Evolutionary conservation across 2,797 vertebrate genomes (phyloP), one percentile per base, ranked within the genome.

Genomic region (Melanotaenia pygmaea): DNA sequence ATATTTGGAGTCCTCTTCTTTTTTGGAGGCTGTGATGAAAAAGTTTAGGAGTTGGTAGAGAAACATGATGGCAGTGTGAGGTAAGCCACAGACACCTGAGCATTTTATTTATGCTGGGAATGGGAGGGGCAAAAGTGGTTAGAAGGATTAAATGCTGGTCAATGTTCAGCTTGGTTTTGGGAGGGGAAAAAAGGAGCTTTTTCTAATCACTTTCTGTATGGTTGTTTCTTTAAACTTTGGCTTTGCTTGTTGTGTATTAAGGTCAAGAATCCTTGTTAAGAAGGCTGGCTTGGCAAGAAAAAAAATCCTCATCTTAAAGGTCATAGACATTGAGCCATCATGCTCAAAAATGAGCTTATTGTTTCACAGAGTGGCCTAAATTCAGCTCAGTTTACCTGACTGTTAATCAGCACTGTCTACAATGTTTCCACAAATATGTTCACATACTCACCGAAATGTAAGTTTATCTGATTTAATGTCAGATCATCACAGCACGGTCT

Each of bases 11-110:
- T 83, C 73, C 0, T 89, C 81, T 16, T 93, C 79, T 54, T 83
- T 80, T 57, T 86, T 70, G 57, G 86, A 80, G 0, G 91, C 75
- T 0, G 72, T 74, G 26, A 91, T 93, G 79, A 94, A 88, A 54
- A 93, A 77, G 86, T 70, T 91, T 75, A 95, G 76, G 1, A 94
- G 81, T 53, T 92, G 90, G 65, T 89, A 86, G 20, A 91, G 90
- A 75, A 94, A 94, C 94, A 95, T 95, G 85, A 59, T 75, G 83
- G 58, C 38, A 43, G 70, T 73, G 28, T 75, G 58, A 53, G 22
- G 57, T 51, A 22, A 51, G 34, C 1, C 51, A 30, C 40, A 7
- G 11, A 68, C 51, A 54, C 65, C 34, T 69, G 74, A 60, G 51
- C 32, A 20, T 86, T 94, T 94, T 94, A 92, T 94, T 72, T 38